Base-by-base conservation (phyloP, 2,888 invertebrate genomes). In the Gymnocheta viridis region DNA sequence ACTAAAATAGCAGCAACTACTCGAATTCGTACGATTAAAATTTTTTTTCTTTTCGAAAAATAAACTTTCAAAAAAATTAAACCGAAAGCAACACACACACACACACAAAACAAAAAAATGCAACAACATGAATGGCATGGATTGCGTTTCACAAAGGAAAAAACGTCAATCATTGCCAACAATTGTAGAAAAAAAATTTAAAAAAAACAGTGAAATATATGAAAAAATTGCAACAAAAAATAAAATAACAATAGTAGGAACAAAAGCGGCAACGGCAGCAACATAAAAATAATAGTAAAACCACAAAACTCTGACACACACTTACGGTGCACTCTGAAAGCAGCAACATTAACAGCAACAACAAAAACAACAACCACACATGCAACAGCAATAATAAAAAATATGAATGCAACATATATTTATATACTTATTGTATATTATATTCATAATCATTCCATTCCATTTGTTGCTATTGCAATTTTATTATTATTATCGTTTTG, bases 131-230 rank as follows among this genome's bases (percentile, higher is more conserved):
- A 74, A 81, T 81, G 60, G 81, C 81, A 82, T 76, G 69, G 81
- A 76, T 82, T 82, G 76, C 74, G 62, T 82, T 82, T 76, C 81
- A 82, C 54, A 82, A 76, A 82, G 81, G 62, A 69, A 82, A 76
- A 76, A 82, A 82, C 81, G 81, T 82, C 81, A 82, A 82, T 82
- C 81, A 82, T 82, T 70, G 74, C 69, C 81, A 76, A 62, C 74
- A 82, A 76, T 82, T 82, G 74, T 76, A 76, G 49, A 69, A 56
- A 54, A 69, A 67, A 58, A 41, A 19, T 44, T 27, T 3, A 56
- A 66, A 76, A 56, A 54, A 58, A 54, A 35, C 1, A 2, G 9
- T 35, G 49, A 38, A 74, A 64, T n/a, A 29, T 29, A 29, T 44
- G 14, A 22, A 70, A 78, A 54, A 62, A 14, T 44, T 44, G 32